Evolutionary conservation across 2,888 invertebrate genomes (phyloP), one percentile per base, ranked within the genome.

Genomic region (Eurytoma californica): DNA sequence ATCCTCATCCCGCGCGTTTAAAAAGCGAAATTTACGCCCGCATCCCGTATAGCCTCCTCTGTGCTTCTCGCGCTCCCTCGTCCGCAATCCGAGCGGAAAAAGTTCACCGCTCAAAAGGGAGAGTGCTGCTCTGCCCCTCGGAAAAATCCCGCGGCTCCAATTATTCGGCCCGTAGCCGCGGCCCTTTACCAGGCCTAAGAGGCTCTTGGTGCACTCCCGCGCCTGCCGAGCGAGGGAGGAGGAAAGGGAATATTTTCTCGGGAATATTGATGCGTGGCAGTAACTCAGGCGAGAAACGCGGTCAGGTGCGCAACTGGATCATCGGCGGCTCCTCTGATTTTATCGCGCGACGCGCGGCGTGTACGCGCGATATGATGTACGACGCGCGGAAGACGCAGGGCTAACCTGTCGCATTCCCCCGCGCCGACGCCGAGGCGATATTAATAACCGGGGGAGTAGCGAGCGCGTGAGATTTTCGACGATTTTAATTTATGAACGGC

Each of bases 221-320:
- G 55, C 14, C 61, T 24, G 24, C 39, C 53, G 58, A 3, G 13
- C 60, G 70, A 65, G 60, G 72, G 65, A 80, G 80, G 51, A n/a
- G 74, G 51, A n/a, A n/a, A 72, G 51, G 55, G 74, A 72, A 49
- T n/a, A n/a, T n/a, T n/a, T n/a, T n/a, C n/a, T n/a, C n/a, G 66
- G 68, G 82, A 83, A 84, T 83, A 86, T 86, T 84, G 85, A 86
- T 85, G 86, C 83, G 82, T 81, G 84, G 72, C 83, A 84, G 84
- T 87, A 86, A 87, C 84, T 88, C 82, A 85, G 84, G 72, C 47
- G 55, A 82, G 84, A 88, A 88, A 87, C 85, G 86, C 87, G 87
- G 87, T 88, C 87, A 89, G 88, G 87, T 87, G 87, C 86, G 83
- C 86, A 88, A 88, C 86, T 87, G 85, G 87, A 88, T 88, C 87